Evolutionary conservation across 2,797 vertebrate genomes (phyloP), one percentile per base, ranked within the genome.

Genomic region (Strix occidentalis): DNA sequence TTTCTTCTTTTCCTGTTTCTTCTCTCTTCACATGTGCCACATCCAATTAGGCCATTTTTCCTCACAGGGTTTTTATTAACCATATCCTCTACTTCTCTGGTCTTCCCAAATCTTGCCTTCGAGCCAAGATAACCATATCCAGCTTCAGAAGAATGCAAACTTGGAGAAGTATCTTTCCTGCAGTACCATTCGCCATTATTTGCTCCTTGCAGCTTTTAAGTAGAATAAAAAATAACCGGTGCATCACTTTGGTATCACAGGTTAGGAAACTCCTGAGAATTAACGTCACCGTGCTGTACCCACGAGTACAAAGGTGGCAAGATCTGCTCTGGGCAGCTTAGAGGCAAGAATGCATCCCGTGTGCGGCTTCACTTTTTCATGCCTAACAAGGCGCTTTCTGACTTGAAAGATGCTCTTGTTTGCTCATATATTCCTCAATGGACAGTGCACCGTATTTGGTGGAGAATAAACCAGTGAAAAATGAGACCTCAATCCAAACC

Each of bases 21-120:
- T 76, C 95, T 76, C 86, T 92, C 76, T 88, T 93, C 96, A 89
- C 91, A 41, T 21, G 92, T 97, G 95, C 50, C 63, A 94, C 79
- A 94, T 83, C 56, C 66, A 92, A n/a, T 84, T 57, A 86, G 41
- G 50, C 37, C 13, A 2, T 13, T 65, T 81, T 7, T 4, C 93
- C 80, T 76, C 76, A 29, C 45, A n/a, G 29, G 15, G 91, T 93
- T 96, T 96, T 98, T 97, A 90, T 97, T 97, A 96, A 95, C 90
- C 57, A 53, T 94, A 84, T 93, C 83, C 53, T 87, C 37, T 88
- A 33, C 75, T 96, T 95, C 95, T 94, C 51, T 48, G 45, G 79
- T 96, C 96, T 97, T 76, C 28, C 21, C 48, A 5, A 56, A 39
- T 68, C 35, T 78, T 91, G 5, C 54, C 79, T 95, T 89, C 33